A percentile compares a stretch with the other conserved stretches of the same genome.
Conservation (phyloP, 2,888 invertebrate species). For the Drosophila paramelanica region DNA sequence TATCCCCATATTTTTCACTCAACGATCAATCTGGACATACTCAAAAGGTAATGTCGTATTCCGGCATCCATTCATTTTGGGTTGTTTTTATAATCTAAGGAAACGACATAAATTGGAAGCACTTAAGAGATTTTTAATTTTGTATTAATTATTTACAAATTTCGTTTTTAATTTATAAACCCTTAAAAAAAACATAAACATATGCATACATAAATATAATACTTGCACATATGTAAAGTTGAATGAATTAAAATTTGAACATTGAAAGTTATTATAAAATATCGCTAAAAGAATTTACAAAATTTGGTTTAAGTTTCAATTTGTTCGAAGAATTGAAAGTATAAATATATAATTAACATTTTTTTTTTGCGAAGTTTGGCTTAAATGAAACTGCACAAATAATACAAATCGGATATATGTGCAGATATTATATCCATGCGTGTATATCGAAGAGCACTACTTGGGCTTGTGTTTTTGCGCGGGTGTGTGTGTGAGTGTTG, state of each 20-base stretch:
- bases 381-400: constrained; percentile 5
- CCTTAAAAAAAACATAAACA: constrained; percentile 20
- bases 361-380: constrained; percentile 5
- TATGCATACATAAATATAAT: constrained; percentile 25
- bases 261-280: constrained; percentile 1
- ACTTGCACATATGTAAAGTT: constrained; percentile 33
- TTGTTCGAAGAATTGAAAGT: constrained; percentile 10
- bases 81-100: too few species aligned
- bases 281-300: constrained; percentile 3
- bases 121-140: constrained; percentile 44
- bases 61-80: too few species aligned
- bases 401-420: constrained; percentile 31
- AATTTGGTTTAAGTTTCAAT: not conserved
- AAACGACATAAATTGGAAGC: constrained; percentile 29
- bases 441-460: constrained; percentile 14
- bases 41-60: too few species aligned
- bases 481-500: not conserved
- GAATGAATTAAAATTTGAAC: constrained; percentile 2
- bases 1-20: not conserved
- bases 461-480: not conserved
- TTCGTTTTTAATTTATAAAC: constrained; percentile 21
- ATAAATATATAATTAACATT: constrained; percentile 1
- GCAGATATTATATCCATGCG: constrained; percentile 33
- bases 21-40: not conserved
- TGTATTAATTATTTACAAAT: constrained; percentile 49